Evolutionary conservation across 2,113 vertebrate species (phyloP), one percentile per base, ranked within the genome.

Genomic region (Nothobranchius kuhntae): DNA sequence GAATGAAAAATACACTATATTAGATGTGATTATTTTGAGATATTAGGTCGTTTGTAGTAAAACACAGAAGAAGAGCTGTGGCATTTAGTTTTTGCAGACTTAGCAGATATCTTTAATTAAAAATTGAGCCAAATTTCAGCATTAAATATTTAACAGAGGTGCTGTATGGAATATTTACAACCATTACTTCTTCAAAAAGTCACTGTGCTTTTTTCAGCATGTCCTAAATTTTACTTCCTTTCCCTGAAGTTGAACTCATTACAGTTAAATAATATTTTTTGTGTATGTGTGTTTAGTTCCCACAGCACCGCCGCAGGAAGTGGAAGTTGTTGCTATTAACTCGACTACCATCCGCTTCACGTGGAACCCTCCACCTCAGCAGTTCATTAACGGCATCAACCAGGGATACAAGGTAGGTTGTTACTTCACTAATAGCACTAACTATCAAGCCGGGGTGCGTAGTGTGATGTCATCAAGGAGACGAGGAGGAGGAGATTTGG

Each of bases 301-400:
- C 13, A 98, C 96, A 8, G 96, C 96, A 0, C 96, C 97, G 13
- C 97, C 96, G 0, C 96, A 98, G 90, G 95, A 95, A 0, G 95
- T 98, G 65, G 94, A 94, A 76, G 89, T 93, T 0, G 82, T 95
- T 72, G 96, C 97, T 0, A 72, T 99, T 79, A 97, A 96, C 82
- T 96, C 97, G 14, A 98, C 96, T 1, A 95, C 95, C 52, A 91
- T 99, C 67, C 94, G 90, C 56, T 96, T 96, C 90, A 90, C 93
- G 2, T 99, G 96, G 96, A 96, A 91, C 73, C 96, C 96, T 3
- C 96, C 97, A 0, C 96, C 96, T 2, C 96, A 98, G 70, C 96
- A 98, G 80, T 98, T 99, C 77, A 96, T 99, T 84, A 98, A 98
- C 0, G 96, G 96, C 55, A 98, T 98, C 85, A 98, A 98, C 92